Conservation (phyloP, 2,888 invertebrate genomes). For the Torymus tubicola region DNA sequence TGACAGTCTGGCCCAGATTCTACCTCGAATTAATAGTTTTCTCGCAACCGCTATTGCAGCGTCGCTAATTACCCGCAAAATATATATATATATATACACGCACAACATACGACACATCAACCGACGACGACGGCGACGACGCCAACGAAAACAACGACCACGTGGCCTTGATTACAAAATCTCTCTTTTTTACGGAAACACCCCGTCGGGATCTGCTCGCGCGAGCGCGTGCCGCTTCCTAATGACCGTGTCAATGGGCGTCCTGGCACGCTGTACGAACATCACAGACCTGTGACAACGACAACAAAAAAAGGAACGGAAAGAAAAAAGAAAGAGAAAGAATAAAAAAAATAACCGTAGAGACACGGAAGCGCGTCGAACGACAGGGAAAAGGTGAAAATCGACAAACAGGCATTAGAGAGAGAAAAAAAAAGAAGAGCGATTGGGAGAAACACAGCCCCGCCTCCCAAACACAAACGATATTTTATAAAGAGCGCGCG, state of each 20-base stretch:
- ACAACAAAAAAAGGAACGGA: too few species aligned
- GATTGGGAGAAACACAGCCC: neutral
- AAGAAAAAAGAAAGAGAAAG: neutral
- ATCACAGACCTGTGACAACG: too few species aligned
- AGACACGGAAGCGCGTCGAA: neutral
- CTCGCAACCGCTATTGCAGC: neutral
- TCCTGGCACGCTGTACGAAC: too few species aligned
- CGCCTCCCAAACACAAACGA: neutral
- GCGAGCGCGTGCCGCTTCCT: neutral
- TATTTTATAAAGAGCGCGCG: neutral
- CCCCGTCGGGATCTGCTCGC: neutral
- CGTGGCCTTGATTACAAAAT: conserved; percentile 27
- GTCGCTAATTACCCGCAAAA: neutral
- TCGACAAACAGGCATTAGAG: neutral
- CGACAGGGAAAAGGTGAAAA: conserved; percentile 1
- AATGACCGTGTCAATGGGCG: neutral
- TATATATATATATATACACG: neutral
- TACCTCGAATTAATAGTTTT: neutral
- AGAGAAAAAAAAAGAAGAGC: neutral
- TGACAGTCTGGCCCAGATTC: neutral
- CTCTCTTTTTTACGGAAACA: conserved; percentile 23
- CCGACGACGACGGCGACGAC: too few species aligned
- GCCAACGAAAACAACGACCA: neutral
- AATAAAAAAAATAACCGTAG: too few species aligned
- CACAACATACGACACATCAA: neutral